These are phyloP conservation scores for Lucinisca nassula DNA, from an alignment of 2,888 invertebrate species.

Conservation along the genomic window DNA sequence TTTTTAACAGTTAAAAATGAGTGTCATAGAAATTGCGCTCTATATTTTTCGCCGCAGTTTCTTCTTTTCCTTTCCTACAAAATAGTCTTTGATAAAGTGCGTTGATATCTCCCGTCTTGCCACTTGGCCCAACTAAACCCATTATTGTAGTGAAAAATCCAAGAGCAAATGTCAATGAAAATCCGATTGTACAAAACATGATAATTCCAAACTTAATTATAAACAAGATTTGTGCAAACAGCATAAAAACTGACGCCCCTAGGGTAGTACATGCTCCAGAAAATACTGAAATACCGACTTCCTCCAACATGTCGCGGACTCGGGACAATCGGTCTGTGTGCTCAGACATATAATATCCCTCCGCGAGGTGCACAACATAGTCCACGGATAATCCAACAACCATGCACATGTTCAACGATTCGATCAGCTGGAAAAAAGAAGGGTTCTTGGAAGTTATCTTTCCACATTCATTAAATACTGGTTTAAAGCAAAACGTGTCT, in stretches of 20 bases:
- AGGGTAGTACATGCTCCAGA: slow-evolving; percentile 83
- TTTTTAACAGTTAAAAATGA: no score
- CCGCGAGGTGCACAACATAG: slow-evolving; percentile 85
- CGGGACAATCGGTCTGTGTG: slow-evolving; percentile 77
- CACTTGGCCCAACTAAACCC: slow-evolving; percentile 78
- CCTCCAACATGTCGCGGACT: slow-evolving; percentile 80
- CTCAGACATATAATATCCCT: slow-evolving; percentile 82
- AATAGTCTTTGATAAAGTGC: neutral
- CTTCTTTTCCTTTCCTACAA: neutral
- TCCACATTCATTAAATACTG: no score
- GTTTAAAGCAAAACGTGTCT: no score
- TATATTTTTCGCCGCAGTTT: neutral
- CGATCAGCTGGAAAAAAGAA: slow-evolving; percentile 75
- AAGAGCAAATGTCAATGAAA: slow-evolving; percentile 82
- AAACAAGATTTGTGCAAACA: slow-evolving; percentile 83
- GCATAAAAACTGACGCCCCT: slow-evolving; percentile 85
- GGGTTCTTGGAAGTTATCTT: no score
- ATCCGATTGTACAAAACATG: slow-evolving; percentile 84
- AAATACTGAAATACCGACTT: slow-evolving; percentile 82
- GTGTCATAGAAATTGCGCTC: no score
- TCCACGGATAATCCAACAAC: slow-evolving; percentile 85
- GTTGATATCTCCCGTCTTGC: slow-evolving; percentile 70
- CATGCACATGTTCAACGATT: slow-evolving; percentile 85
- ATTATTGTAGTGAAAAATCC: slow-evolving; percentile 77
- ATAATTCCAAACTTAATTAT: slow-evolving; percentile 85